Percentiles rank a stretch among this genome's conserved stretches.
These are phyloP conservation scores for Phyllotreta cruciferae DNA, from an alignment of 2,888 invertebrate species.

Conservation along the genomic window DNA sequence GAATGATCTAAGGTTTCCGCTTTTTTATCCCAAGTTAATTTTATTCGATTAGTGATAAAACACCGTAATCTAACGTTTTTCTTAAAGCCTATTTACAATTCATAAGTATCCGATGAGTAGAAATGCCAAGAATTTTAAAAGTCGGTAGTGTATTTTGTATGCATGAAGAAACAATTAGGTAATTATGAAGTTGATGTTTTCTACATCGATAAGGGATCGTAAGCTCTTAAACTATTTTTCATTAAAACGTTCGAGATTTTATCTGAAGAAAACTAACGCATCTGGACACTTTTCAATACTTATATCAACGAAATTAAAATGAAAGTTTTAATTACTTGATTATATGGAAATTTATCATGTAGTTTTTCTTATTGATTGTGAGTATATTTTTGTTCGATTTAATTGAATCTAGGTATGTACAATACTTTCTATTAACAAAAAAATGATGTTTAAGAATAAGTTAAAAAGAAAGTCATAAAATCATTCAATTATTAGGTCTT, in stretches of 20 bases:
- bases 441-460: no score
- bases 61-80: slow-evolving; percentile 29
- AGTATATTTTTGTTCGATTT: no score
- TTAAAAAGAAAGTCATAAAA: no score
- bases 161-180: slow-evolving; percentile 20
- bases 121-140: slow-evolving; percentile 14
- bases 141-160: slow-evolving; percentile 10
- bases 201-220: slow-evolving; percentile 6
- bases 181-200: slow-evolving; percentile 11
- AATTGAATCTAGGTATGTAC: no score
- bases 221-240: not conserved
- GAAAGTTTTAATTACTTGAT: no score
- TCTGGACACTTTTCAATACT: no score
- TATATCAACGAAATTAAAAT: no score
- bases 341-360: no score
- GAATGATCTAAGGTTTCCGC: not conserved
- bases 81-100: slow-evolving; percentile 19
- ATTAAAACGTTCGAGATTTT: slow-evolving; percentile 11
- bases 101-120: slow-evolving; percentile 11
- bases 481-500: no score
- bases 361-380: no score
- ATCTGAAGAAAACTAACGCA: not conserved
- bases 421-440: no score
- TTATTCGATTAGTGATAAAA: slow-evolving; percentile 18
- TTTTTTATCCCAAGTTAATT: slow-evolving; percentile 14